Evolutionary conservation across 2,888 invertebrate species (phyloP).

Genomic region (Emmelina monodactyla): DNA sequence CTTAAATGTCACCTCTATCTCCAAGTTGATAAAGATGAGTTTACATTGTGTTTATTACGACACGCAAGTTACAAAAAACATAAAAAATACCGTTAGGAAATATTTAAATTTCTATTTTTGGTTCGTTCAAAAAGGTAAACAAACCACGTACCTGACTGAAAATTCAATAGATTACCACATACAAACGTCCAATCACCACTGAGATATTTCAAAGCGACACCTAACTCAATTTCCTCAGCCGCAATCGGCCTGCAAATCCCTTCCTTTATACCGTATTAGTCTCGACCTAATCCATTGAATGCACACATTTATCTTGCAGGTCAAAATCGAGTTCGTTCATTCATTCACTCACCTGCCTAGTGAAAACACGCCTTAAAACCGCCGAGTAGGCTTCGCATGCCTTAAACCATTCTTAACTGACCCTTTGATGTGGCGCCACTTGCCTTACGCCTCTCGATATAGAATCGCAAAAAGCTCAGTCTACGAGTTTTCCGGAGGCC

Average conservation of each 20-base stretch:
- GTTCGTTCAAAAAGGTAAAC: too few relatives aligned
- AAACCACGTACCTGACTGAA: too few relatives aligned
- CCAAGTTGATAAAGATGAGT: not conserved
- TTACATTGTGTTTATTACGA: not conserved
- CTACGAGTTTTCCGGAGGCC: constrained; percentile 18
- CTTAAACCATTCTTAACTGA: constrained; percentile 25
- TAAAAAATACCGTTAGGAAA: too few relatives aligned
- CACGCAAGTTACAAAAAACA: too few relatives aligned
- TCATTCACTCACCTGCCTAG: not conserved
- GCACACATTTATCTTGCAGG: not conserved
- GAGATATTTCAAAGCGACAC: too few relatives aligned
- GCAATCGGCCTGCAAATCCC: not conserved
- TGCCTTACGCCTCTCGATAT: not conserved
- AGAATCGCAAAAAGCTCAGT: constrained; percentile 12
- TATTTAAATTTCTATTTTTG: too few relatives aligned
- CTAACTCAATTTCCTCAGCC: too few relatives aligned
- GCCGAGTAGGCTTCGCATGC: constrained; percentile 22
- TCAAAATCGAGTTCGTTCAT: not conserved
- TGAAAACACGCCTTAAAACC: not conserved
- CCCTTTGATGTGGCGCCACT: constrained; percentile 17
- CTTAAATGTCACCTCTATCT: constrained; percentile 14
- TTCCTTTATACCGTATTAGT: not conserved
- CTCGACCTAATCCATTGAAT: not conserved
- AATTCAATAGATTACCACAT: too few relatives aligned
- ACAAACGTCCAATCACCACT: too few relatives aligned